Conservation (phyloP, 2,888 invertebrate genomes). For the Tinea pellionella region DNA sequence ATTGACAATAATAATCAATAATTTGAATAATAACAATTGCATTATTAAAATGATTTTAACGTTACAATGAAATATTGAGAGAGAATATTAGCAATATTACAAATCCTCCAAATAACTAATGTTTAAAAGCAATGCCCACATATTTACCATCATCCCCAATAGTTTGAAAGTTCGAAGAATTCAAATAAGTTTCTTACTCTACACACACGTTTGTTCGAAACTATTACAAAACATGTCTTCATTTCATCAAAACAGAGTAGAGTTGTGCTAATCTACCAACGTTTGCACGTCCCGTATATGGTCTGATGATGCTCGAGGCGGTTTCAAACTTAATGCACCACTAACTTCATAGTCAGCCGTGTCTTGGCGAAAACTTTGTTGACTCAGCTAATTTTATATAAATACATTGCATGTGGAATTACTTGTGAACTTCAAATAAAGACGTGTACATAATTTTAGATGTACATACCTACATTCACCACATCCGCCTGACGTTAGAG, state of each 20-base stretch:
- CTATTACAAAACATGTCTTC: background rate
- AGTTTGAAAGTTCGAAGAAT: no score
- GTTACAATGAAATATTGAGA: no score
- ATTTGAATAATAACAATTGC: background rate
- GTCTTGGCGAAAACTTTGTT: conserved; percentile 6
- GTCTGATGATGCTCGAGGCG: conserved; percentile 5
- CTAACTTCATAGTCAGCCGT: conserved; percentile 9
- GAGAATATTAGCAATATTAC: no score
- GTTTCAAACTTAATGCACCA: conserved; percentile 13
- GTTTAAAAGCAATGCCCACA: no score
- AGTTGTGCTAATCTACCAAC: conserved; percentile 9
- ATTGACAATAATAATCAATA: no score
- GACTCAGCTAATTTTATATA: background rate
- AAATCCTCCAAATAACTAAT: no score
- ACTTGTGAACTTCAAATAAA: background rate
- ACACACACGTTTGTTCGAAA: background rate
- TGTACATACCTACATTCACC: no score
- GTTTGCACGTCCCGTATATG: background rate
- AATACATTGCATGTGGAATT: conserved; percentile 8
- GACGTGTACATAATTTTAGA: background rate
- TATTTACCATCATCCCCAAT: no score
- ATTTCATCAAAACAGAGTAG: background rate
- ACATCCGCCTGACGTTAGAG: no score
- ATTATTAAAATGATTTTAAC: no score
- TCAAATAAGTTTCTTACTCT: no score